A percentile compares a stretch with the other conserved stretches of the same genome.
These are phyloP conservation scores for Metallyticus violacea DNA, from an alignment of 2,888 invertebrate genomes.

Conservation along the genomic window DNA sequence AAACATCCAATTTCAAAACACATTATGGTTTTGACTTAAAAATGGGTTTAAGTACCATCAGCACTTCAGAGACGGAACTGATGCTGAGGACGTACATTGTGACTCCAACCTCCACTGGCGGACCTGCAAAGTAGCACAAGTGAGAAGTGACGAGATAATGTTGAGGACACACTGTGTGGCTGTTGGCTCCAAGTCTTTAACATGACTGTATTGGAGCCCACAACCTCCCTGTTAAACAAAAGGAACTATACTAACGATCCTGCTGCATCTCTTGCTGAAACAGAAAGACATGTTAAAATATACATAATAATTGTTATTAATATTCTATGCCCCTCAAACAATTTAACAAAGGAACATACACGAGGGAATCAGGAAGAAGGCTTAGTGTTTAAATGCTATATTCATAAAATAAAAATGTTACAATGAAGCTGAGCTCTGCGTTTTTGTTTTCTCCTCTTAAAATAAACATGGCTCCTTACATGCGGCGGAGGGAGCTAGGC, in stretches of 20 bases:
- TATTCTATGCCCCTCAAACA: not conserved
- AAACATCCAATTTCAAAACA: slow-evolving; percentile 22
- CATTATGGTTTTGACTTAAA: slow-evolving; percentile 18
- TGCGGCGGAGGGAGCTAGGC: not conserved
- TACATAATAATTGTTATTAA: not conserved
- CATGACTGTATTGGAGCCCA: not conserved
- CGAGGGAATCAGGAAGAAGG: not conserved
- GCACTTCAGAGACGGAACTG: slow-evolving; percentile 97
- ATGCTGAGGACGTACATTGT: slow-evolving; percentile 98
- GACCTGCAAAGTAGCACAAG: slow-evolving; percentile 67
- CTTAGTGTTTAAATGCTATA: not conserved
- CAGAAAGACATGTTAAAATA: not conserved
- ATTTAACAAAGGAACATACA: not conserved
- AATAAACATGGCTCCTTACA: not conserved
- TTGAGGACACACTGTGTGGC: not conserved
- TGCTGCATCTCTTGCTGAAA: not conserved
- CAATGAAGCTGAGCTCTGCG: not conserved
- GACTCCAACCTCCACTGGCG: slow-evolving; percentile 95
- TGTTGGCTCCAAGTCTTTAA: not conserved
- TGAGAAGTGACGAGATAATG: not conserved
- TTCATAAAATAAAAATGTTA: not conserved
- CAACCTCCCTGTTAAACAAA: not conserved
- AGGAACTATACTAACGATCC: not conserved
- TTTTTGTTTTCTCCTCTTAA: not conserved
- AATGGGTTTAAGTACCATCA: slow-evolving; percentile 71